Evolutionary conservation across 2,888 invertebrate genomes (phyloP), one percentile per base, ranked within the genome.

Genomic region (Zootermopsis nevadensis): DNA sequence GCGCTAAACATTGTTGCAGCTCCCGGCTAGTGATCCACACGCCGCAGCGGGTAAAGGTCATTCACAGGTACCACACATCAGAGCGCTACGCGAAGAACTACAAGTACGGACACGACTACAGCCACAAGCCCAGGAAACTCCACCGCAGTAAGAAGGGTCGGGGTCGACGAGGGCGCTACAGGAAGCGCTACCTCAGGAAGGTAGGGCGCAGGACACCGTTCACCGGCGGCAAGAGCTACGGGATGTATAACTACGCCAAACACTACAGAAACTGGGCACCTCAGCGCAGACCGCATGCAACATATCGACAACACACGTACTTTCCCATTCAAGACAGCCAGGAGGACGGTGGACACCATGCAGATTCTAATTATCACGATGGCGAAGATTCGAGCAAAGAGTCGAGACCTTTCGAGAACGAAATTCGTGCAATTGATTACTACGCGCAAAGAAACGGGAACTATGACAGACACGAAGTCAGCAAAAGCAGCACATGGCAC

Each of bases 11-110:
- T 3, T 48, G 48, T 48, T 77, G 27, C 83, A 83, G 83, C 38
- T 66, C 55, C 10, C 82, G 83, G 77, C 67, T 85, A 55, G 79
- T 76, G 77, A 83, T 85, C 80, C 82, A 80, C 60, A 72, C 83
- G 6, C 83, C 82, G n/a, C 84, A 85, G 80, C 80, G 69, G 10
- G 80, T 85, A 80, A 81, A 82, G 24, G 55, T 76, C 38, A 81
- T 85, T 15, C 84, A 85, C 81, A 80, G 72, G 42, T 82, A 85
- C 69, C 84, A 83, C 81, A 84, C 79, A 12, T 69, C 80, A 1
- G 66, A 77, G 35, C 74, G 80, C 24, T 85, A 85, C 72, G 83
- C 84, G 48, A 48, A 81, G 42, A 82, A 76, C 69, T 83, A 83
- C 48, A 83, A 83, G n/a, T 82, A 85, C 77, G 80, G 77, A 24